These are phyloP conservation scores for Eubucco bourcierii DNA, from an alignment of 2,113 vertebrate genomes.

Conservation along the genomic window DNA sequence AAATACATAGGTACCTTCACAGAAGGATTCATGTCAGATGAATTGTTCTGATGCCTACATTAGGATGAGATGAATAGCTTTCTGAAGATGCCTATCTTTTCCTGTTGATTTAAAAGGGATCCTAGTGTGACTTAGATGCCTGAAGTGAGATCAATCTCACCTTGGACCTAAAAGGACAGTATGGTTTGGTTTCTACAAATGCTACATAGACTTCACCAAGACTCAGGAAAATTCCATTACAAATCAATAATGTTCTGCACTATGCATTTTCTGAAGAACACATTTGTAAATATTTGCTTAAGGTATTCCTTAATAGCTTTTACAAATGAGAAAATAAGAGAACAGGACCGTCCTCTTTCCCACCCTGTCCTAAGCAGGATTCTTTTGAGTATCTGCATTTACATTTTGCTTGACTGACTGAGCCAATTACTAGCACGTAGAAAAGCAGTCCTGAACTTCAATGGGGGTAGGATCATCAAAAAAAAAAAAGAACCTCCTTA, in stretches of 20 bases:
- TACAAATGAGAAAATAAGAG: not conserved
- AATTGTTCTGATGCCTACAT: constrained; percentile 17
- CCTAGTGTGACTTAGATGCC: constrained; percentile 44
- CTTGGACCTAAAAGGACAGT: not conserved
- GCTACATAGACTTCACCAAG: not conserved
- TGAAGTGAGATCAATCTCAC: constrained; percentile 33
- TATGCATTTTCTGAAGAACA: not conserved
- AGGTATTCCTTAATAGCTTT: not conserved
- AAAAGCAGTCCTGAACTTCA: constrained; percentile 47
- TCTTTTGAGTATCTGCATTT: constrained; percentile 47
- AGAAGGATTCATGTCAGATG: constrained; percentile 35
- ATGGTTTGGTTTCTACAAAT: not conserved
- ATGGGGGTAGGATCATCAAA: not conserved
- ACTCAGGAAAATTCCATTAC: not conserved
- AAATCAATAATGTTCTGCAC: not conserved
- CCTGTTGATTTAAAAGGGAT: constrained; percentile 18
- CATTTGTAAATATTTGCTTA: not conserved
- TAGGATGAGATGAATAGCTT: not conserved
- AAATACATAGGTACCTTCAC: not conserved
- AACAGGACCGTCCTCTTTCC: not conserved
- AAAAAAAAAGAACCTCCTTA: constrained; percentile 24
- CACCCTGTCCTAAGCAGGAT: not conserved
- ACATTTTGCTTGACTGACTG: constrained; percentile 46
- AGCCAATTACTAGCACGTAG: constrained; percentile 24
- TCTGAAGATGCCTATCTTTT: constrained; percentile 16